These are phyloP conservation scores for Epistrophe grossulariae DNA, from an alignment of 2,888 invertebrate species.

Conservation along the genomic window DNA sequence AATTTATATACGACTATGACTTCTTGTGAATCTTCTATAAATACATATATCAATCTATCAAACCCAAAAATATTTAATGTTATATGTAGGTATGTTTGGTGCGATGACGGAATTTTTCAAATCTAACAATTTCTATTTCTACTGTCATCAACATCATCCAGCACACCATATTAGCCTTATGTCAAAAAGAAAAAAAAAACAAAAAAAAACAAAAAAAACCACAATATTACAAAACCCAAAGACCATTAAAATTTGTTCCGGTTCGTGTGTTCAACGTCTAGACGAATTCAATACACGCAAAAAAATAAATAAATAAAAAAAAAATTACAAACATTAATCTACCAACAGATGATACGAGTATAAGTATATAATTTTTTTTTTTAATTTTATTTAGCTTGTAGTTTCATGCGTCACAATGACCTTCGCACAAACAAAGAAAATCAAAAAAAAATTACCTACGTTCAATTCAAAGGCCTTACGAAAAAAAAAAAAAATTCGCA, in stretches of 20 bases:
- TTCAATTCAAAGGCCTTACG: slow-evolving; percentile 34
- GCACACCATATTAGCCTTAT: slow-evolving; percentile 44
- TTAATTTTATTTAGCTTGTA: slow-evolving; percentile 34
- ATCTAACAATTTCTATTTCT: slow-evolving; percentile 21
- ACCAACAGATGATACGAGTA: slow-evolving; percentile 42
- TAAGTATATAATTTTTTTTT: neutral
- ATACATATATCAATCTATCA: neutral
- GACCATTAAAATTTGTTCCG: slow-evolving; percentile 69
- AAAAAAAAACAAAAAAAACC: slow-evolving; percentile 17
- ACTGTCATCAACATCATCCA: slow-evolving; percentile 38
- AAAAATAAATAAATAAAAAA: slow-evolving; percentile 5
- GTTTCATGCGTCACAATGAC: slow-evolving; percentile 71
- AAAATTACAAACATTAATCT: slow-evolving; percentile 54
- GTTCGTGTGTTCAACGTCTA: slow-evolving; percentile 63
- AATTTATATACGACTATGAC: no score
- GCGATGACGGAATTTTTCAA: slow-evolving; percentile 29
- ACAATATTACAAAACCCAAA: slow-evolving; percentile 34
- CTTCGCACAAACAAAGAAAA: slow-evolving; percentile 46
- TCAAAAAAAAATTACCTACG: slow-evolving; percentile 6
- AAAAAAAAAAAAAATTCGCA: slow-evolving; percentile 14
- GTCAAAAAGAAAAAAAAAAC: slow-evolving; percentile 16
- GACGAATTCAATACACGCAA: slow-evolving; percentile 61
- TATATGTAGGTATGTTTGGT: no score
- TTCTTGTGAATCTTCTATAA: neutral
- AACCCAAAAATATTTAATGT: neutral